Evolutionary conservation across 92 coral and sea anemone species (phyloP).

Genomic region (Parazoanthus atlanticus): DNA sequence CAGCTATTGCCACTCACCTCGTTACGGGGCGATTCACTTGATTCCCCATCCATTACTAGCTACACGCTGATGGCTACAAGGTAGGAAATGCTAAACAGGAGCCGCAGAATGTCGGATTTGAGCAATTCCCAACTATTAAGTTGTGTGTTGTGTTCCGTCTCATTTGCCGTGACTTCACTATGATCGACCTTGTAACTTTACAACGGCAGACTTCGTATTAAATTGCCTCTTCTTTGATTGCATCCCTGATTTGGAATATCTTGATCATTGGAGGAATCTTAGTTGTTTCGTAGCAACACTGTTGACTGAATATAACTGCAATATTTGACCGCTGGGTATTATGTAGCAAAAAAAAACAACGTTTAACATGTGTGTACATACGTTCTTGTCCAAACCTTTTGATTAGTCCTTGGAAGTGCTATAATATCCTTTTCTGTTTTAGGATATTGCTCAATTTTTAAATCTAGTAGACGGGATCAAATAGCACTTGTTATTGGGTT

Average conservation of each 20-base stretch:
- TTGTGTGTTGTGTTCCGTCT: neutral
- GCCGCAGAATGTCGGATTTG: neutral
- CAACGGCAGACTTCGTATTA: slow-evolving; percentile 24
- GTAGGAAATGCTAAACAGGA: neutral
- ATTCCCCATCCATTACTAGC: neutral
- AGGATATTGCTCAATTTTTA: neutral
- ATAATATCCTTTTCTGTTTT: neutral
- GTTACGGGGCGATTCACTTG: neutral
- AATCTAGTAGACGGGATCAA: neutral
- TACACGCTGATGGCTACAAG: neutral
- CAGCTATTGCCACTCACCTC: neutral
- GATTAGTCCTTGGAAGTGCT: neutral
- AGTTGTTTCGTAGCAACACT: neutral
- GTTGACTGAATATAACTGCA: neutral
- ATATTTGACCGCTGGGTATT: neutral
- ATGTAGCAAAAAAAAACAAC: neutral
- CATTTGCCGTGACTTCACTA: neutral
- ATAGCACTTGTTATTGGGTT: neutral
- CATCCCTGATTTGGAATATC: neutral
- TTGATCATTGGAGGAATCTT: neutral
- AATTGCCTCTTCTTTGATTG: slow-evolving; percentile 28
- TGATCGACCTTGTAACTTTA: slow-evolving; percentile 6
- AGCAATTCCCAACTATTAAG: neutral
- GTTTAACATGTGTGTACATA: too few species aligned
- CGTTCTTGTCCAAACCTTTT: neutral